Evolutionary conservation across 2,888 invertebrate species (phyloP), one percentile per base, ranked within the genome.

Genomic region (Coremacera marginata): DNA sequence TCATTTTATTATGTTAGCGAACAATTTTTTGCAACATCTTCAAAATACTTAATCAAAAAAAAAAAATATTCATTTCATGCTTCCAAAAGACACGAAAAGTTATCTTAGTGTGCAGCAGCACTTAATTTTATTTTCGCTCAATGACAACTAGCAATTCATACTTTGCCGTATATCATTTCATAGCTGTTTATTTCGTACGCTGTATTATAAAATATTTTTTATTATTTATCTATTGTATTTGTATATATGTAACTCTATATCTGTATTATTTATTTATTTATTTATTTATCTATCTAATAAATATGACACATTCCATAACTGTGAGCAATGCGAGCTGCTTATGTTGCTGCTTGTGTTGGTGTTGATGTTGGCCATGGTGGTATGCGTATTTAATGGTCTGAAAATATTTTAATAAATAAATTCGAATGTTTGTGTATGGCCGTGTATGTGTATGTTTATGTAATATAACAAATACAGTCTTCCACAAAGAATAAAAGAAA

Each of bases 311-410:
- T 72, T 60, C 62, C 62, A 72, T 68, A 68, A 22, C 68, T 25
- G 9, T 22, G 16, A 34, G 49, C 49, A 62, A 22, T 34, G 19
- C 31, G 60, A 44, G 55, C 31, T 31, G 27, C 19, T 19, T n/a
- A 8, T 31, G 11, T 27, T 31, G 31, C 16, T 31, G 1, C 16
- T 31, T 7, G 16, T 16, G 31, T 25, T 63, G 16, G 14, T 27
- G 11, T 8, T 31, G 25, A 5, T 52, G 19, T 37, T 31, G 49
- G 27, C 22, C 31, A 11, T 72, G 16, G 7, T 57, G 8, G 22
- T 60, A 11, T 11, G 11, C 22, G 63, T 70, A 77, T 67, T 75
- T 75, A 77, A 77, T 77, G 77, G 77, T 31, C 65, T 71, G 77
- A 71, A 77, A 77, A 65, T 57, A 19, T 44, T 71, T 75, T 75